Evolutionary conservation across 2,888 invertebrate genomes (phyloP).

Genomic region (Caenorhabditis zanzibari): DNA sequence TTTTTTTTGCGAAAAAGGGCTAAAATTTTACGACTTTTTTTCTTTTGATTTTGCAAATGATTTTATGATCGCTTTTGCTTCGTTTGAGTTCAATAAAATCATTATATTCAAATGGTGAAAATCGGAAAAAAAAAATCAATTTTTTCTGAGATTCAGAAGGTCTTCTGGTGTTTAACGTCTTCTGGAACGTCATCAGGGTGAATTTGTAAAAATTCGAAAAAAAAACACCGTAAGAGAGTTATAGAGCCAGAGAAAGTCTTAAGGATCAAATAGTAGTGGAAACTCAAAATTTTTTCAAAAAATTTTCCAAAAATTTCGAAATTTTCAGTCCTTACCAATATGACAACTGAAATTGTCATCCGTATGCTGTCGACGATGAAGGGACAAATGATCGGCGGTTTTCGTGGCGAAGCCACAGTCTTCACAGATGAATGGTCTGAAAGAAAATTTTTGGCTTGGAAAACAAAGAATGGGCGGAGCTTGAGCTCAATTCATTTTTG

Average conservation of each 20-base stretch:
- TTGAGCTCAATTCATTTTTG: no score
- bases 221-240: no score
- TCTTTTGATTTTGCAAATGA: conserved; percentile 35
- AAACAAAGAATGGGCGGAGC: no score
- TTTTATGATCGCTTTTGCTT: conserved; percentile 9
- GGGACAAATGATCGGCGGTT: conserved; percentile 87
- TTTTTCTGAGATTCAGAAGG: no score
- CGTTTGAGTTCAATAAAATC: conserved; percentile 9
- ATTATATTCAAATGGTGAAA: not conserved
- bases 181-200: no score
- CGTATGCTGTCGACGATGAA: conserved; percentile 88
- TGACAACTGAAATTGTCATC: conserved; percentile 88
- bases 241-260: no score
- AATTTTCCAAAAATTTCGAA: not conserved
- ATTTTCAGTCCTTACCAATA: conserved; percentile 56
- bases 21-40: no score
- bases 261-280: no score
- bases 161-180: no score
- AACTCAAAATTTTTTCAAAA: no score
- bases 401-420: conserved; percentile 88
- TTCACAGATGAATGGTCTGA: conserved; percentile 87
- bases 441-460: conserved; percentile 24
- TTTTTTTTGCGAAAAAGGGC: not conserved
- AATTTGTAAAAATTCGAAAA: no score
- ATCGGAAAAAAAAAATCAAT: no score